These are phyloP conservation scores for Dermatophagoides farinae DNA, from an alignment of 1,140 invertebrate genomes.

Conservation along the genomic window DNA sequence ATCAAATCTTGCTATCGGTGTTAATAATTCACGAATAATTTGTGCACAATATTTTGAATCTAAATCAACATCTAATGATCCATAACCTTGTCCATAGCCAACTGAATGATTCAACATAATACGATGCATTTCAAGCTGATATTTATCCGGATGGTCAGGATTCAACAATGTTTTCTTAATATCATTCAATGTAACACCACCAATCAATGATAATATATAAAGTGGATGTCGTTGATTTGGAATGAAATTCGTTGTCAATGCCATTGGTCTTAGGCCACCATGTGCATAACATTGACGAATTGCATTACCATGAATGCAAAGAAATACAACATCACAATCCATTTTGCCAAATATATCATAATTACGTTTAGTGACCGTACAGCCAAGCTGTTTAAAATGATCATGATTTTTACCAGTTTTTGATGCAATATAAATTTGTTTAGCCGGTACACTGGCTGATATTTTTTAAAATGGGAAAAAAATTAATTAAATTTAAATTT, in stretches of 20 bases:
- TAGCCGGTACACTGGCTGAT: neutral
- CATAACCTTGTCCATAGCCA: slow-evolving; percentile 14
- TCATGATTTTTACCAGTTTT: slow-evolving; percentile 12
- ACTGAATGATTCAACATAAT: slow-evolving; percentile 13
- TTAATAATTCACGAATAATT: slow-evolving; percentile 8
- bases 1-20: slow-evolving; percentile 10
- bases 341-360: slow-evolving; percentile 14
- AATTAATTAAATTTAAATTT: neutral
- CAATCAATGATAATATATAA: slow-evolving; percentile 13
- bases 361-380: slow-evolving; percentile 1
- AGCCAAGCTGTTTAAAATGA: slow-evolving; percentile 9
- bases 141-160: slow-evolving; percentile 18
- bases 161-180: slow-evolving; percentile 13
- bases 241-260: slow-evolving; percentile 14
- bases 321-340: slow-evolving; percentile 17
- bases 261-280: slow-evolving; percentile 13
- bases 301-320: slow-evolving; percentile 13
- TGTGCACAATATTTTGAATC: slow-evolving; percentile 12
- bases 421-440: slow-evolving; percentile 11
- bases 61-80: slow-evolving; percentile 14
- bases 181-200: slow-evolving; percentile 10
- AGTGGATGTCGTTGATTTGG: slow-evolving; percentile 6
- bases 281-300: slow-evolving; percentile 7
- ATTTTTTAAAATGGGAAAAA: neutral
- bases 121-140: slow-evolving; percentile 16